Conservation (phyloP, 2,888 invertebrate species). For the Hemaris fuciformis region DNA sequence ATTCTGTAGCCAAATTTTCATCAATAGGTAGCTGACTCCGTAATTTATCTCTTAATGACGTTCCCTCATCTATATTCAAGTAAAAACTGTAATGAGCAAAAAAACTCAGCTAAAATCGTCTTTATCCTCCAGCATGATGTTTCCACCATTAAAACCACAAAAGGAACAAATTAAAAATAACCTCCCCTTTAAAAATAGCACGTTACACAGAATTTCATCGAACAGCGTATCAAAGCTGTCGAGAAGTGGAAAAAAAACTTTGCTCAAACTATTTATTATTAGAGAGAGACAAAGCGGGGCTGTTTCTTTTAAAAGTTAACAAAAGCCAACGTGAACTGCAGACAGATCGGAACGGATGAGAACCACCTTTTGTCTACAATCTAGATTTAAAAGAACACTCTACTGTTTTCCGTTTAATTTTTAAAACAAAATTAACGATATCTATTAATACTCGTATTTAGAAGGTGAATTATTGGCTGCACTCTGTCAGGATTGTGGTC, state of each 20-base stretch:
- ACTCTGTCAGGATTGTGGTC: no score
- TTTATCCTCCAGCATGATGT: background rate
- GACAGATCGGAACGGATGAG: conserved; percentile 22
- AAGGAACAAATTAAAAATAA: background rate
- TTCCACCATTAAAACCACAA: background rate
- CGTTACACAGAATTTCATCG: background rate
- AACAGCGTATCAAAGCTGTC: conserved; percentile 3
- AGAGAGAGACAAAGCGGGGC: conserved; percentile 21
- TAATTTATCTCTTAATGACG: no score
- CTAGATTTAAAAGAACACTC: background rate
- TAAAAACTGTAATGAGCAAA: background rate
- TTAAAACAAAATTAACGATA: background rate
- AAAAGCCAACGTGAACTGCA: conserved; percentile 18
- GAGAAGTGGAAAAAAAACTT: conserved; percentile 4
- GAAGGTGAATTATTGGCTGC: no score
- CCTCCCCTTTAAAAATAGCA: background rate
- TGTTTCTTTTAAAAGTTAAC: conserved; percentile 27
- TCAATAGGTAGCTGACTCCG: no score
- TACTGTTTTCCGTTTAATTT: background rate
- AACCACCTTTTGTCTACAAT: background rate
- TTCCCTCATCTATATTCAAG: no score
- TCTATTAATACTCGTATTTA: no score
- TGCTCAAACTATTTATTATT: conserved; percentile 19
- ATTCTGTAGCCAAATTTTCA: no score
- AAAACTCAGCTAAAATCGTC: background rate